Evolutionary conservation across 2,113 vertebrate genomes (phyloP), one percentile per base, ranked within the genome.

Genomic region (Phaethon lepturus): DNA sequence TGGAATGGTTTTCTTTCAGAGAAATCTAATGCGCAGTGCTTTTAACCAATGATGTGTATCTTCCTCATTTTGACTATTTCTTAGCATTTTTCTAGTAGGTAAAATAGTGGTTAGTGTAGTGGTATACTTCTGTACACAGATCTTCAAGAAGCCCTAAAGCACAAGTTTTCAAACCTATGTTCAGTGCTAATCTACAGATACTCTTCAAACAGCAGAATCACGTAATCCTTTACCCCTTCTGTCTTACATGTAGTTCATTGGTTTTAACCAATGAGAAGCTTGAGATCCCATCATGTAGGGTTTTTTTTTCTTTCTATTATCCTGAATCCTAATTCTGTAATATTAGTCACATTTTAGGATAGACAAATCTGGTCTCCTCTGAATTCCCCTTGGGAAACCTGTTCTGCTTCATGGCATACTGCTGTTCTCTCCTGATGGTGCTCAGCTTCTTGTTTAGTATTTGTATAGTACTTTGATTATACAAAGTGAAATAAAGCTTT

Each of bases 211-310:
- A 44, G 44, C 9, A 0, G 18, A 92, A 49, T 53, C 20, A 11
- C 0, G 0, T 49, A 44, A 69, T 92, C 35, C 14, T 49, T 69
- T 50, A 15, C 10, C 79, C 6, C 7, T 56, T 56, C 19, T 6
- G 7, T 95, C 83, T 88, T 66, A 62, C 6, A 1, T 50, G 31
- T 12, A 53, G 16, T 58, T 76, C 3, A 2, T 53, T 58, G 18
- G 2, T 74, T 88, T 95, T 73, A 80, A 66, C 10, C 38, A 38
- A 20, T 77, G 56, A 71, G 49, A 91, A 93, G 9, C 29, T 72
- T 31, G 53, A 93, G 49, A 71, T 85, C 15, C 33, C 11, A 11
- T 72, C 29, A 15, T 0, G 0, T 13, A 17, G 5, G 4, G 2
- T n/a, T n/a, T 16, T 75, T 33, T 49, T 25, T 13, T 5, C n/a